Conservation (phyloP, 2,113 vertebrate species). For the Irena cyanogastra region DNA sequence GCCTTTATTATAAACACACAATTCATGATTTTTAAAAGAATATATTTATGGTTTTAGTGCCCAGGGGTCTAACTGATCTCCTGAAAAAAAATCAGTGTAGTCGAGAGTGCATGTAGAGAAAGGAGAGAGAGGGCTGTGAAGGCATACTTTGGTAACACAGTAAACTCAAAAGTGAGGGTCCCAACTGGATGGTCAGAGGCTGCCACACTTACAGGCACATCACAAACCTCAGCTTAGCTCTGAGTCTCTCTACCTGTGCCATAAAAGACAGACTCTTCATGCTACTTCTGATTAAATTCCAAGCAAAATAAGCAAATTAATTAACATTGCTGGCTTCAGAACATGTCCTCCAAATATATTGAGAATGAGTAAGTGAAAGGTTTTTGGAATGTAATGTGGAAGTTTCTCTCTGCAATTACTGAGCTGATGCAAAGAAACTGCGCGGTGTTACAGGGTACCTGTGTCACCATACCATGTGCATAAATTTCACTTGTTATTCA, state of each 20-base stretch:
- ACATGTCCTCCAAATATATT: background rate
- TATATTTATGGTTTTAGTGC: background rate
- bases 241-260: background rate
- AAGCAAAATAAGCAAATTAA: constrained; percentile 35
- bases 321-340: background rate
- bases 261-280: background rate
- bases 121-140: background rate
- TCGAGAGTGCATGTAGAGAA: background rate
- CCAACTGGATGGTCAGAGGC: background rate
- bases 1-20: background rate
- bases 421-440: background rate
- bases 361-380: background rate
- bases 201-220: background rate
- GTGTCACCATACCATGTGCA: constrained; percentile 3
- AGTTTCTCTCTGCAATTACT: background rate
- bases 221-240: background rate
- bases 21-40: background rate
- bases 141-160: background rate
- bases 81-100: background rate
- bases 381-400: background rate
- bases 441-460: background rate
- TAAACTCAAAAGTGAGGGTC: background rate
- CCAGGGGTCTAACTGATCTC: background rate
- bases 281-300: background rate
- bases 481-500: constrained; percentile 58